Evolutionary conservation across 2,888 invertebrate species (phyloP), one percentile per base, ranked within the genome.

Genomic region (Eustalomyia histrio): DNA sequence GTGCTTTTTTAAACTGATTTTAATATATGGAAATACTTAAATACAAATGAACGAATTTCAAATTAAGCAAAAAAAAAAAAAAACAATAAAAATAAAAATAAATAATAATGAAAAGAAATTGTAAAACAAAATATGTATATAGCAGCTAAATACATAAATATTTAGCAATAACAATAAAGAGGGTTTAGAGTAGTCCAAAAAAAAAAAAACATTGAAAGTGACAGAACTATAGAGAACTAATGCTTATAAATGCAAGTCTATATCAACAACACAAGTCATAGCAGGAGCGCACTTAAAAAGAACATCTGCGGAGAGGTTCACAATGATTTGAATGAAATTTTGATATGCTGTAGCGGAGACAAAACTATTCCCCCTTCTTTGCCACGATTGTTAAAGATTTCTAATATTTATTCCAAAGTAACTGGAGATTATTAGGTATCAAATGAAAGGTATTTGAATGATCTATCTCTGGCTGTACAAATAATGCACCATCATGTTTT

Each of bases 1-100:
- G 58, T 29, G 29, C 57, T 60, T 60, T 55, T 78, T 47, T 52
- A 50, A 78, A 81, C 81, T 81, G 78, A 75, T 43, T 78, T 72
- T 67, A 10, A 39, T 21, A 71, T 60, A 61, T 52, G 35, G 33
- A 57, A 67, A 35, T 29, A 58, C 33, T 29, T 6, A 6, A 60
- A 63, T 68, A 55, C 7, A 73, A 75, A 58, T 60, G 39, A 61
- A 57, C n/a, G 29, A 58, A 74, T 69, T 78, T 78, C 60, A 76
- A 78, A 78, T 60, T 43, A 68, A 80, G 60, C 58, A 35, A 69
- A 74, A 67, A 63, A 69, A n/a, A n/a, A n/a, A n/a, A n/a, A n/a
- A n/a, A n/a, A n/a, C n/a, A n/a, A n/a, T n/a, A n/a, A n/a, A 16
- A n/a, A 64, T 76, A 65, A 71, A 67, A 67, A 10, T 57, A 80